Percentiles rank a stretch among this genome's conserved stretches.
These are phyloP conservation scores for Caerostris extrusa DNA, from an alignment of 1,140 invertebrate genomes.

Conservation along the genomic window DNA sequence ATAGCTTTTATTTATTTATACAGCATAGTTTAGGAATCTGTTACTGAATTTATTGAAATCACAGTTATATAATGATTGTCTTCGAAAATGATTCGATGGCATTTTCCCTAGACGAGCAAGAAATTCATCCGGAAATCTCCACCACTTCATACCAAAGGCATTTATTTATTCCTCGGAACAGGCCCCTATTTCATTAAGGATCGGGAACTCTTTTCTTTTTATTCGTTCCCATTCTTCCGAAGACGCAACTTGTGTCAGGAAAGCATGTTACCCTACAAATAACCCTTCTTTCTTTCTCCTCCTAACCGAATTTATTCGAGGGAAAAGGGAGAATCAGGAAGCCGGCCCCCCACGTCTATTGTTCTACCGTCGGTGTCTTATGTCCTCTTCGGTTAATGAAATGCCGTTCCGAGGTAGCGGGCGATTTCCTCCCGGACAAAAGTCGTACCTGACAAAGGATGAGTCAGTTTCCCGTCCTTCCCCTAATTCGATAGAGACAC, in stretches of 20 bases:
- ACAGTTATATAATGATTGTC: no score
- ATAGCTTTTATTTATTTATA: no score
- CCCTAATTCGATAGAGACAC: background rate
- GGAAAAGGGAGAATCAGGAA: background rate
- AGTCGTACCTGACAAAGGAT: constrained; percentile 3
- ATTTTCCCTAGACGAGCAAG: no score
- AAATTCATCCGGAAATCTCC: no score
- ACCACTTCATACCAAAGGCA: no score
- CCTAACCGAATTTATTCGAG: background rate
- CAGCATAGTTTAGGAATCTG: no score
- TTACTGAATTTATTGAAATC: no score
- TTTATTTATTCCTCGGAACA: background rate
- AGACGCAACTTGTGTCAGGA: background rate
- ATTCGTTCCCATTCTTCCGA: background rate
- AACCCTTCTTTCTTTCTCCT: background rate
- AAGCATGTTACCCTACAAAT: background rate
- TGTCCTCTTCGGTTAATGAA: constrained; percentile 6
- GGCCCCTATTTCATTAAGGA: background rate
- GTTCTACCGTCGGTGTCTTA: constrained; percentile 10
- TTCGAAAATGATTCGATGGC: no score
- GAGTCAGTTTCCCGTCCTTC: background rate
- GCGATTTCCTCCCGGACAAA: background rate
- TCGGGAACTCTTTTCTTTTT: background rate
- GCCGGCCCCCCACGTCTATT: background rate
- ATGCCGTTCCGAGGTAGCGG: background rate